Evolutionary conservation across 2,797 vertebrate species (phyloP).

Genomic region (Gymnodraco acuticeps): DNA sequence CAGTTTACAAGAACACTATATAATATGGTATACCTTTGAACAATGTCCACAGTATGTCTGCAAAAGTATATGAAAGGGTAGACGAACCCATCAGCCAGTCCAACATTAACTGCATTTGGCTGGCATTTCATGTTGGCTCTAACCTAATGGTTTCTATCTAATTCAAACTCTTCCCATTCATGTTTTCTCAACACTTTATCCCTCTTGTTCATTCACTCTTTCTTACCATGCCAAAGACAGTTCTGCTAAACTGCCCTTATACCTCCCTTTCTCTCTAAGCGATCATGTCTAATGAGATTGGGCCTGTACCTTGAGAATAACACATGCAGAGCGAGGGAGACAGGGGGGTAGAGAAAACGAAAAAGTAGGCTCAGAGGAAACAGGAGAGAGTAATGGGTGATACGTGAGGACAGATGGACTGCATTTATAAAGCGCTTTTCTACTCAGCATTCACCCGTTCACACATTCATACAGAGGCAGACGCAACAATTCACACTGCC

Average conservation of each 20-base stretch:
- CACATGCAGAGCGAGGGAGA: slow-evolving; percentile 37
- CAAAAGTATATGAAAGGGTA: slow-evolving; percentile 10
- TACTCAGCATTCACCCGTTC: too few relatives aligned
- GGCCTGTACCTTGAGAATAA: slow-evolving; percentile 52
- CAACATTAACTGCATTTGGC: slow-evolving; percentile 32
- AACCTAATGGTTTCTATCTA: slow-evolving; percentile 10
- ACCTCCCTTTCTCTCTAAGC: slow-evolving; percentile 69
- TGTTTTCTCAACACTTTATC: slow-evolving; percentile 23
- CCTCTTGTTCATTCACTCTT: slow-evolving; percentile 40
- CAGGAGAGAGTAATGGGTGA: slow-evolving; percentile 24
- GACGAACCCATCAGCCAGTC: slow-evolving; percentile 2
- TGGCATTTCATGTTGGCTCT: slow-evolving; percentile 24
- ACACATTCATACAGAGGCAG: too few relatives aligned
- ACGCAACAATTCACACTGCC: too few relatives aligned
- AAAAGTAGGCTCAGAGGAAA: slow-evolving; percentile 35
- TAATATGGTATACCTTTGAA: slow-evolving; percentile 5
- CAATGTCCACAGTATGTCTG: slow-evolving; percentile 12
- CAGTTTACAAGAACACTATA: slow-evolving; percentile 2
- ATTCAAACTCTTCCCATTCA: slow-evolving; percentile 53
- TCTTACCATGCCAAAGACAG: slow-evolving; percentile 54
- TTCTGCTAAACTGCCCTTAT: slow-evolving; percentile 62
- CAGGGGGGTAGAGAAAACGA: slow-evolving; percentile 12
- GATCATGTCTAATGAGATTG: slow-evolving; percentile 80
- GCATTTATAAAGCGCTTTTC: too few relatives aligned
- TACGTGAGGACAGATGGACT: neutral